These are phyloP conservation scores for Linurgus olivaceus DNA, from an alignment of 2,797 vertebrate species.

Conservation along the genomic window DNA sequence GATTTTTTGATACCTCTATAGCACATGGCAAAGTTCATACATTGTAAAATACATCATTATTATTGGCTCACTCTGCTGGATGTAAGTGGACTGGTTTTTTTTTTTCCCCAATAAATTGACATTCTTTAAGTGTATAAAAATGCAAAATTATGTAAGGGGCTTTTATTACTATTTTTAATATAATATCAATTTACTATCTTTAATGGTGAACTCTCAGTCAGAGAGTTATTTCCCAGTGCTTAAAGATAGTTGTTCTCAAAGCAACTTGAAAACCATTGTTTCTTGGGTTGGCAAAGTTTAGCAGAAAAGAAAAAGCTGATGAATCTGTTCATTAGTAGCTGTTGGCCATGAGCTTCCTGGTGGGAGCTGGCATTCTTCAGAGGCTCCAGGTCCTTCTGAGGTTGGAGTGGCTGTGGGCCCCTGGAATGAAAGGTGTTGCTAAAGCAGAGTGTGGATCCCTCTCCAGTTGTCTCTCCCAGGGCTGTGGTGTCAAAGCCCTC, in stretches of 20 bases:
- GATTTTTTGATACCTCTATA: slow-evolving; percentile 45
- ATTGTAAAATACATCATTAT: slow-evolving; percentile 53
- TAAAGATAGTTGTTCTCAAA: not conserved
- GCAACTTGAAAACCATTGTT: not conserved
- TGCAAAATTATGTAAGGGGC: not conserved
- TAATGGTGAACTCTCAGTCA: not conserved
- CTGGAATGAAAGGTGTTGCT: not conserved
- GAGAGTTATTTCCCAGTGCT: not conserved
- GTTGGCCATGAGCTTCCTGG: not conserved
- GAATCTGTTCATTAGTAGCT: not conserved
- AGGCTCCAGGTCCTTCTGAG: not conserved
- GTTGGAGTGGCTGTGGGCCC: not conserved
- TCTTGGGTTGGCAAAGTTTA: not conserved
- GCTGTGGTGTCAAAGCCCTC: not conserved
- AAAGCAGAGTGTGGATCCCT: not conserved
- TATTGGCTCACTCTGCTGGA: slow-evolving; percentile 20
- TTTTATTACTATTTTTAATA: slow-evolving; percentile 28
- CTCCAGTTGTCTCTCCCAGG: not conserved
- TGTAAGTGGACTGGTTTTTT: not conserved
- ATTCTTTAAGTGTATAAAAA: slow-evolving; percentile 27
- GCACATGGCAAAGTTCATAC: slow-evolving; percentile 48
- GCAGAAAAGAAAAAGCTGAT: not conserved
- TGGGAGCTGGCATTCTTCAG: not conserved
- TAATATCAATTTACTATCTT: not conserved
- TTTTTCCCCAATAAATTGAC: slow-evolving; percentile 31